Evolutionary conservation across 92 coral and sea anemone genomes (phyloP).

Genomic region (Blastomussa wellsi): DNA sequence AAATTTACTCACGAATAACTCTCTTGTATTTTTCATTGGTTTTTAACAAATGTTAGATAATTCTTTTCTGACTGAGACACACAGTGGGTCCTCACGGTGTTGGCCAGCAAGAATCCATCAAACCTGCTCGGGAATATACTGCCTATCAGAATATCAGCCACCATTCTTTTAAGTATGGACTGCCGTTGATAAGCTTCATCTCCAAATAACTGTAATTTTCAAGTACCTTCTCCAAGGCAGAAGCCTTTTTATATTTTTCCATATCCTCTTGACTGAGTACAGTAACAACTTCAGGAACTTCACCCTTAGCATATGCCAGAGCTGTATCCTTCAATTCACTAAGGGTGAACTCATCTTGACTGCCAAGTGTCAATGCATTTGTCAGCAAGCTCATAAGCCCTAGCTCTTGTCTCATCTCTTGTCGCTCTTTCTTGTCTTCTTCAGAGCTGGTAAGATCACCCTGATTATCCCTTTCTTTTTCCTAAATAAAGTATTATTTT

Average conservation of each 20-base stretch:
- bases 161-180: no score
- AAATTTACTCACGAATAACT: no score
- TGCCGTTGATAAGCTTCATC: no score
- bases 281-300: slow-evolving; percentile 70
- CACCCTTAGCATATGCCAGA: slow-evolving; percentile 79
- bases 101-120: no score
- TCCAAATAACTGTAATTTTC: not conserved
- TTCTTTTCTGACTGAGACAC: no score
- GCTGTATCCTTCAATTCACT: slow-evolving; percentile 71
- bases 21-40: no score
- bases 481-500: not conserved
- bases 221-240: slow-evolving; percentile 69
- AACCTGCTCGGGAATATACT: no score
- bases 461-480: slow-evolving; percentile 21
- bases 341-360: slow-evolving; percentile 63
- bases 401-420: slow-evolving; percentile 38
- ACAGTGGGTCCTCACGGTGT: no score
- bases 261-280: slow-evolving; percentile 72
- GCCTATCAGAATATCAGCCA: no score
- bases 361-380: slow-evolving; percentile 68
- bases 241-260: slow-evolving; percentile 68
- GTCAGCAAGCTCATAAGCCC: slow-evolving; percentile 73
- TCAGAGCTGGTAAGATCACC: slow-evolving; percentile 10
- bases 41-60: no score
- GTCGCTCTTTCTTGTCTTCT: slow-evolving; percentile 14